Conservation (phyloP, 2,113 vertebrate species). For the Riparia riparia region DNA sequence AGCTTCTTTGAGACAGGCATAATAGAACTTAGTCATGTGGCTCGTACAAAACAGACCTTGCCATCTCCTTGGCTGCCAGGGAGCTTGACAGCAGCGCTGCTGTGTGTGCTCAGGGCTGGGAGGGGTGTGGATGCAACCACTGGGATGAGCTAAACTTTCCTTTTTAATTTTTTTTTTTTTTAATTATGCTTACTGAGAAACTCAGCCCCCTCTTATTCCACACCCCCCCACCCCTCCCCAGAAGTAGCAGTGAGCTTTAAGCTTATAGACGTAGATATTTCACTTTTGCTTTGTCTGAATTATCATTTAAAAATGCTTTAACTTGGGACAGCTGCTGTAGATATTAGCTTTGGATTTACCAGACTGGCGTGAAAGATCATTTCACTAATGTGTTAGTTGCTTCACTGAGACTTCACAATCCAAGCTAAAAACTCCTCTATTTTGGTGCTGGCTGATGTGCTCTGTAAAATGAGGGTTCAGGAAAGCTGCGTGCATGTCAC, state of each 20-base stretch:
- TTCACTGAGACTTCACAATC: constrained; percentile 23
- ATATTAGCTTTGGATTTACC: constrained; percentile 14
- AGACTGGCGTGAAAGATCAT: constrained; percentile 33
- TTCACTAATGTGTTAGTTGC: constrained; percentile 30
- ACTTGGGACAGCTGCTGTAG: constrained; percentile 47
- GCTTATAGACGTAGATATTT: neutral
- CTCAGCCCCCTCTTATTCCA: neutral
- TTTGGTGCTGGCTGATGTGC: neutral
- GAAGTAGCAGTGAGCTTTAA: neutral
- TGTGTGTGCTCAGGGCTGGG: neutral
- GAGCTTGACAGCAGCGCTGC: neutral
- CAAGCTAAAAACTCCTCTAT: neutral
- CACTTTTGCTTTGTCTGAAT: constrained; percentile 50
- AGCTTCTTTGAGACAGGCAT: constrained; percentile 6
- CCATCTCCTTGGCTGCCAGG: neutral
- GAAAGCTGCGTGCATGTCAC: neutral
- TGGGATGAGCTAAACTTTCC: neutral
- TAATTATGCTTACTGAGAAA: neutral
- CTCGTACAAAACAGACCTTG: neutral
- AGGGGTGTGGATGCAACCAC: neutral
- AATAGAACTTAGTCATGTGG: neutral
- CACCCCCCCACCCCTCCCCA: no score
- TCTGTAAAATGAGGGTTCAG: neutral
- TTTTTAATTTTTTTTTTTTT: neutral
- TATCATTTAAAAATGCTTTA: constrained; percentile 42